phyloP scores from a whole-genome alignment of 2,888 invertebrate species.

The Nymphalis c-album region DNA sequence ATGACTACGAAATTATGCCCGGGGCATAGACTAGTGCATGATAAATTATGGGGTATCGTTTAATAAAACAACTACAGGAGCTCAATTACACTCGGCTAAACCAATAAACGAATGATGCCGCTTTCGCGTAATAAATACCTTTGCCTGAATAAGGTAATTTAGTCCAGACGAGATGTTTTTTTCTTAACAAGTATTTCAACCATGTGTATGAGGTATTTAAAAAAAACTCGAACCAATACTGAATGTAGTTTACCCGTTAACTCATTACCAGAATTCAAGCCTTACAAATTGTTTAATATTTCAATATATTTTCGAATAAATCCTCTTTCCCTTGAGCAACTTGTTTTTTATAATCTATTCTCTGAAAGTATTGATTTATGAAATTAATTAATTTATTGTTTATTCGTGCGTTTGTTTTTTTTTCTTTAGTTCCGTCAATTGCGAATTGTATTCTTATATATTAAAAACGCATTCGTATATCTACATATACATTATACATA shows the following conservation, averaged over 20 bases:
- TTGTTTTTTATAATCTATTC: no score
- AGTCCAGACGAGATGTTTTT: neutral
- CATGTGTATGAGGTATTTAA: slow-evolving; percentile 3
- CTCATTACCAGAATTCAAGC: slow-evolving; percentile 3
- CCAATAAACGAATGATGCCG: slow-evolving; percentile 5
- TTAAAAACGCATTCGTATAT: no score
- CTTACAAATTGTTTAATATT: neutral
- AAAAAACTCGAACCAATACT: slow-evolving; percentile 1
- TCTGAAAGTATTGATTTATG: no score
- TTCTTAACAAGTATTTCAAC: slow-evolving; percentile 2
- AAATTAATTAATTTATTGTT: no score
- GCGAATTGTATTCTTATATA: no score
- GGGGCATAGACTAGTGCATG: neutral
- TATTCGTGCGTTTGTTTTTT: no score
- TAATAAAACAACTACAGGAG: neutral
- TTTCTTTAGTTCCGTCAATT: no score
- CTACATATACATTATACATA: no score
- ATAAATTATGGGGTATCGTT: slow-evolving; percentile 9
- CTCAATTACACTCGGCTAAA: slow-evolving; percentile 7
- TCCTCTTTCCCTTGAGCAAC: no score
- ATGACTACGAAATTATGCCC: neutral
- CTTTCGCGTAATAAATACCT: slow-evolving; percentile 3
- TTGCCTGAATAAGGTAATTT: neutral
- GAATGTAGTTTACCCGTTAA: neutral
- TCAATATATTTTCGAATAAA: neutral